Evolutionary conservation across 2,113 vertebrate species (phyloP), one percentile per base, ranked within the genome.

Genomic region (Protomyctophum bolini): DNA sequence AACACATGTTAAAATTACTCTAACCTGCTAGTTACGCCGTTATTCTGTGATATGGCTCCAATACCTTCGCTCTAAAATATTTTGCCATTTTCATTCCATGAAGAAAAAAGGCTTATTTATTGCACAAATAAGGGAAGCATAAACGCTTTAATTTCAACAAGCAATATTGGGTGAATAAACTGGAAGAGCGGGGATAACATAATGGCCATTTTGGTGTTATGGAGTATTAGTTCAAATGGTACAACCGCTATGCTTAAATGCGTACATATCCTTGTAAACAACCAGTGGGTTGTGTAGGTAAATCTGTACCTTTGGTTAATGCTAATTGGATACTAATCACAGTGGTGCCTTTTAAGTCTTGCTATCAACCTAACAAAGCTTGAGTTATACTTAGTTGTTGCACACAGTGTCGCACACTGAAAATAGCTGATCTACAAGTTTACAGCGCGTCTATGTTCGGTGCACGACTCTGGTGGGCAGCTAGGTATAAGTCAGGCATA

Each of bases 61-160:
- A 75, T 54, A 46, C 49, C 5, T 68, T 56, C n/a, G 68, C 66
- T 66, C 68, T 54, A 58, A 50, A 75, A 72, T 64, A 50, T 73
- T 45, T 45, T 70, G 68, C 83, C 64, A 3, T 15, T 72, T 73
- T 74, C 72, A 63, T 61, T 86, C 67, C 51, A 70, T 57, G 58
- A n/a, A 6, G 75, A 70, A 15, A 15, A 77, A 79, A 76, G 66
- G 52, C 63, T 73, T 73, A 59, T 15, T 15, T 59, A 80, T 89
- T 89, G 88, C 88, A 90, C 87, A 83, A 70, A 82, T 56, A 77
- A 7, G 29, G 50, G 86, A 82, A 63, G 33, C 15, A 64, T 57
- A 77, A 11, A 64, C 29, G 68, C 33, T 49, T 49, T 63, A 64
- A 64, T 33, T 51, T 82, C 52, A 82, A 68, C 21, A 68, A 75